These are phyloP conservation scores for Pristionchus fissidentatus DNA, from an alignment of 2,888 invertebrate species.

Conservation along the genomic window DNA sequence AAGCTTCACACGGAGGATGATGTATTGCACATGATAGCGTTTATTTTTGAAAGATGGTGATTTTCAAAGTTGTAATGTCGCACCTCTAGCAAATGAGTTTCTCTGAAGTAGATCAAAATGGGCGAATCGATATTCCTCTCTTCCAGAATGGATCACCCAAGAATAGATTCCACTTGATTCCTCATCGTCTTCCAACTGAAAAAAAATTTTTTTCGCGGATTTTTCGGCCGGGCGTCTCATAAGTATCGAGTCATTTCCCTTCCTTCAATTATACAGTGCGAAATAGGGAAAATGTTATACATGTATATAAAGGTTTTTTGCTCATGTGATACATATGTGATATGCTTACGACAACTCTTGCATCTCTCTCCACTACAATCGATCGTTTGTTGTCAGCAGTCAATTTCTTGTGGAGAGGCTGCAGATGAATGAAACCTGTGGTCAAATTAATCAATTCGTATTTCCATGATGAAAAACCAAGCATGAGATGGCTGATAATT, in stretches of 20 bases:
- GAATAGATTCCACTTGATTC: background rate
- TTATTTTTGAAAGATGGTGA: background rate
- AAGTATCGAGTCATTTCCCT: no score
- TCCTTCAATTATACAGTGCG: no score
- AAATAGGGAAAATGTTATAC: no score
- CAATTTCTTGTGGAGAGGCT: constrained; percentile 18
- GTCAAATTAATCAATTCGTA: background rate
- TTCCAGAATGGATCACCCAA: constrained; percentile 10
- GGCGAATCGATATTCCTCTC: background rate
- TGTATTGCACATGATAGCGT: background rate
- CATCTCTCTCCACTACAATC: background rate
- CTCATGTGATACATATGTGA: background rate
- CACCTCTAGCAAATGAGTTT: constrained; percentile 32
- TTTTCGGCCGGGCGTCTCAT: no score
- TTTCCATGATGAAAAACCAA: background rate
- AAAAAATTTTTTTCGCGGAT: no score
- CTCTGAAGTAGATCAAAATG: constrained; percentile 40
- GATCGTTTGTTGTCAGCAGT: background rate
- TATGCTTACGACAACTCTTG: constrained; percentile 16
- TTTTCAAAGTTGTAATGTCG: background rate
- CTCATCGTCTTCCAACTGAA: background rate
- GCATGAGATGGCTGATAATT: background rate
- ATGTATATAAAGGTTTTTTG: no score
- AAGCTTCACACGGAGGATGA: no score
- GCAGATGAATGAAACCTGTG: constrained; percentile 18